phyloP scores from a whole-genome alignment of 2,797 vertebrate species.

The Microcaecilia unicolor region DNA sequence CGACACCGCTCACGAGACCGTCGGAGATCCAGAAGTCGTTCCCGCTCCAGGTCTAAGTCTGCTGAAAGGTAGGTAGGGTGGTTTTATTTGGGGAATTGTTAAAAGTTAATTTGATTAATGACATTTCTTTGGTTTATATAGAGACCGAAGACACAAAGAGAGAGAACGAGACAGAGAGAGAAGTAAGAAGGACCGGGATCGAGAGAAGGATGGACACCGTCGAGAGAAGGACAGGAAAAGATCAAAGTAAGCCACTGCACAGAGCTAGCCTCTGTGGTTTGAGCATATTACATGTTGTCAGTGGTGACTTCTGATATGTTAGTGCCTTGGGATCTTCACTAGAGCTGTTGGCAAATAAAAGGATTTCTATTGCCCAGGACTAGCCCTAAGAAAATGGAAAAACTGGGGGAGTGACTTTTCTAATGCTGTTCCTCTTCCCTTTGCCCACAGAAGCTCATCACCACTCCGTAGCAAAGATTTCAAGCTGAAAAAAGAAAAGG shows the following conservation, averaged over 20 bases:
- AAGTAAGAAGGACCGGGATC: conserved; percentile 55
- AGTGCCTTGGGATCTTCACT: too few relatives aligned
- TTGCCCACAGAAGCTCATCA: conserved; percentile 61
- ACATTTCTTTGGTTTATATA: conserved; percentile 18
- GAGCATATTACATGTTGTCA: too few relatives aligned
- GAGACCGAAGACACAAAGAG: conserved; percentile 84
- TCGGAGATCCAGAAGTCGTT: conserved; percentile 58
- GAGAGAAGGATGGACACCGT: conserved; percentile 72
- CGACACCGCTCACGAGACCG: conserved; percentile 81
- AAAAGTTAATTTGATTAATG: too few relatives aligned
- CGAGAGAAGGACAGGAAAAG: conserved; percentile 77
- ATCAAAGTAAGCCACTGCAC: conserved; percentile 59
- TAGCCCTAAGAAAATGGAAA: too few relatives aligned
- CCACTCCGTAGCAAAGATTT: conserved; percentile 74
- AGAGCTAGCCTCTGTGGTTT: too few relatives aligned
- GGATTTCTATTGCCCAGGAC: too few relatives aligned
- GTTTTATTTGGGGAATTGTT: too few relatives aligned
- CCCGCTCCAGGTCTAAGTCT: conserved; percentile 76
- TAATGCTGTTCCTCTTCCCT: background rate
- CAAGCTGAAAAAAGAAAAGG: conserved; percentile 75
- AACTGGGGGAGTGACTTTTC: too few relatives aligned
- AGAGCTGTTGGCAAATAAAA: too few relatives aligned
- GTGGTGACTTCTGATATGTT: too few relatives aligned
- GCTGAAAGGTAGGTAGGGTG: conserved; percentile 71
- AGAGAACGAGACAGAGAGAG: conserved; percentile 75